phyloP scores from a whole-genome alignment of 2,888 invertebrate genomes.

The Callyntrura sp. region DNA sequence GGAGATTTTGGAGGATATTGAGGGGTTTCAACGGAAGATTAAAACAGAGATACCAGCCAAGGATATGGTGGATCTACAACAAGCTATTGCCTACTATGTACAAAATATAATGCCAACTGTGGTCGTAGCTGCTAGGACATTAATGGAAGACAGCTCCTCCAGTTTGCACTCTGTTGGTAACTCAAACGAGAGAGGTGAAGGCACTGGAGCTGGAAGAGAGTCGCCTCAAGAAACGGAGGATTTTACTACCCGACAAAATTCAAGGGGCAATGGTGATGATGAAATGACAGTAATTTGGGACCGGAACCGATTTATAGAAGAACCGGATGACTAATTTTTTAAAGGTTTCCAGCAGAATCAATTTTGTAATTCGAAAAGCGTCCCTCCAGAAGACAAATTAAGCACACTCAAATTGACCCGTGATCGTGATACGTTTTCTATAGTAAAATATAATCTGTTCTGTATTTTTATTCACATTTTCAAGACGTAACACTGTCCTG shows the following conservation, averaged over 20 bases:
- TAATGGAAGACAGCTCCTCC: constrained; percentile 41
- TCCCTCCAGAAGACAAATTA: no score
- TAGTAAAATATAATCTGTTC: no score
- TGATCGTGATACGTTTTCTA: no score
- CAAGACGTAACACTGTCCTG: no score
- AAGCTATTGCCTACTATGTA: constrained; percentile 58
- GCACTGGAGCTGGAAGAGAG: not conserved
- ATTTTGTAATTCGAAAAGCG: no score
- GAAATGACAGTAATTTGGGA: constrained; percentile 1
- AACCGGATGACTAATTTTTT: no score
- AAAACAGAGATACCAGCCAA: constrained; percentile 22
- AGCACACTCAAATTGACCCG: no score
- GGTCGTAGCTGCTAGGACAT: constrained; percentile 38
- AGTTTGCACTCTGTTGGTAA: not conserved
- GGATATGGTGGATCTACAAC: constrained; percentile 37
- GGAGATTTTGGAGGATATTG: constrained; percentile 72
- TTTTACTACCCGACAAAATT: no score
- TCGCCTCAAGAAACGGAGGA: not conserved
- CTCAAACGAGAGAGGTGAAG: not conserved
- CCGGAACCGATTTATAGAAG: not conserved
- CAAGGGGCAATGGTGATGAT: not conserved
- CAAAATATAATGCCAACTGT: constrained; percentile 63
- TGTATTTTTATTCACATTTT: no score
- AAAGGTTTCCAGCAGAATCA: no score
- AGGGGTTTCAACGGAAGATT: constrained; percentile 52